Evolutionary conservation across 2,888 invertebrate species (phyloP), one percentile per base, ranked within the genome.

Genomic region (Myathropa florea): DNA sequence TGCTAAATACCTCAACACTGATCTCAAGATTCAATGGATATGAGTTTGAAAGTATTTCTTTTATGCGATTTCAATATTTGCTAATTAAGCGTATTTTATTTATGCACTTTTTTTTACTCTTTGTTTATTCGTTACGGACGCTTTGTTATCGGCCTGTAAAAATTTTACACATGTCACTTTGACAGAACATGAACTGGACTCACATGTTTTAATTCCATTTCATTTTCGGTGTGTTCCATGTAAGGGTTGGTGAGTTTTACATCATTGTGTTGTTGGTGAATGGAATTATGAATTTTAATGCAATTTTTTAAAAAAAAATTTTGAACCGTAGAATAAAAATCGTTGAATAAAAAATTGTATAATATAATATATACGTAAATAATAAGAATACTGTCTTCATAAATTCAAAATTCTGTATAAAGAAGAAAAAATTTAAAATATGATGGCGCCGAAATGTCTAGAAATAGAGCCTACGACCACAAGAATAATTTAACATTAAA

Each of bases 101-200:
- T 65, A 61, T 26, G 26, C 0, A 26, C 12, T 46, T 9, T 55
- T 61, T 72, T 64, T 64, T 64, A 68, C 28, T 64, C 78, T 78
- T 78, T 78, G 79, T 79, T 79, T 79, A 79, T 79, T 65, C 59
- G 26, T 60, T 4, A 24, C 28, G 59, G 71, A 79, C 79, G 79
- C 79, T 72, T 57, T 39, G 21, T 24, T 55, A 12, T 55, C 59
- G 30, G n/a, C 26, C n/a, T 28, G 21, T 46, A 24, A 21, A 63
- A 55, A 24, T 64, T 65, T 55, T 28, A 59, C 46, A 39, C 26
- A 78, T 30, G 78, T 78, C 78, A 77, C 30, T 4, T 30, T 76
- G 59, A 60, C 60, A 30, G 26, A 4, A 7, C 18, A 0, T 46
- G 18, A 46, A 46, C 7, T 46, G 46, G 18, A 46, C 18, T 6